These are phyloP conservation scores for Thunnus albacares DNA, from an alignment of 2,797 vertebrate genomes.

Conservation along the genomic window DNA sequence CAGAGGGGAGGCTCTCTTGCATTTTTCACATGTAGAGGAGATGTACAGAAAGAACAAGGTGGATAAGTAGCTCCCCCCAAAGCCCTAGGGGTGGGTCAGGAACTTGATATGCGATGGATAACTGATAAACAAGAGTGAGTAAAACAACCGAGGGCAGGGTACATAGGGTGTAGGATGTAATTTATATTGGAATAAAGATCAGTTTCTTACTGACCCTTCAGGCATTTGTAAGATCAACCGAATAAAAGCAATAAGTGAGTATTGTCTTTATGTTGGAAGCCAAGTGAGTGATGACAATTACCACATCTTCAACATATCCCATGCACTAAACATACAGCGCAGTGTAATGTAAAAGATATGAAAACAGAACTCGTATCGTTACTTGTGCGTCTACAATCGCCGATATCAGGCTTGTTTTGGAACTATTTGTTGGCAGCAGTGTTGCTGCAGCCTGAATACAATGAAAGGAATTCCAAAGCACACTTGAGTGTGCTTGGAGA, in stretches of 20 bases:
- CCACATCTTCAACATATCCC: background rate
- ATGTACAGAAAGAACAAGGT: background rate
- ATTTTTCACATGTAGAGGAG: conserved; percentile 4
- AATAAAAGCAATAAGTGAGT: conserved; percentile 28
- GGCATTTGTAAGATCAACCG: background rate
- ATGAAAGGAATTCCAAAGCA: background rate
- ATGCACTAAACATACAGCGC: background rate
- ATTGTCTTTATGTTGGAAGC: conserved; percentile 1
- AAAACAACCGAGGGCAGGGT: background rate
- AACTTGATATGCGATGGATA: conserved; percentile 24
- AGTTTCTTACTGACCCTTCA: conserved; percentile 9
- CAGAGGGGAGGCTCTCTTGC: conserved; percentile 17
- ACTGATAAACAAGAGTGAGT: conserved; percentile 39
- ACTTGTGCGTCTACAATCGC: background rate
- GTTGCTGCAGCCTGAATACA: background rate
- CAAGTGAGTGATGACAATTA: background rate
- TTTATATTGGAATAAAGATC: conserved; percentile 23
- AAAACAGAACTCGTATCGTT: too few relatives aligned
- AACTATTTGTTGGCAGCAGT: background rate
- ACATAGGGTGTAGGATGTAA: background rate
- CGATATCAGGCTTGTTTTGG: background rate
- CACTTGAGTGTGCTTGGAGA: background rate
- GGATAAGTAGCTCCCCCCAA: background rate
- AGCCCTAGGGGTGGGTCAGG: conserved; percentile 15
- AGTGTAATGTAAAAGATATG: background rate